phyloP scores from a whole-genome alignment of 2,797 vertebrate species.

The Luscinia luscinia region DNA sequence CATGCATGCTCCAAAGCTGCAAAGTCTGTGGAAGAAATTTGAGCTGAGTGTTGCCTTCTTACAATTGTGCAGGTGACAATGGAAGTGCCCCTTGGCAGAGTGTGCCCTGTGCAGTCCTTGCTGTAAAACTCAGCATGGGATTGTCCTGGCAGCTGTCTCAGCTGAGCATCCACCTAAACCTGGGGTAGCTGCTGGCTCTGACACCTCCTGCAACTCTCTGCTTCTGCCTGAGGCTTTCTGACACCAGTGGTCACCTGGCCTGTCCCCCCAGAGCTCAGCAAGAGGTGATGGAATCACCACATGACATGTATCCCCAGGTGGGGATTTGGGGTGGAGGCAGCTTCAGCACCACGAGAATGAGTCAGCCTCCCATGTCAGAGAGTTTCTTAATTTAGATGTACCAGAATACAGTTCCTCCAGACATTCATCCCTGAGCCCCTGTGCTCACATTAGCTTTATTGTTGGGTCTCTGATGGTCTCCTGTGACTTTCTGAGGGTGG shows the following conservation, averaged over 20 bases:
- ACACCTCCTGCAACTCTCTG: not conserved
- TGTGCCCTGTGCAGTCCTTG: not conserved
- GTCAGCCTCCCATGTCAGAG: not conserved
- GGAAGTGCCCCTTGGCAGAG: not conserved
- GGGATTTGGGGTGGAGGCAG: not conserved
- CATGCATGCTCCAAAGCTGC: accelerated
- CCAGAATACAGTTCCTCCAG: not conserved
- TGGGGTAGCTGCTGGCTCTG: accelerated
- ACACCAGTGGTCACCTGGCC: not conserved
- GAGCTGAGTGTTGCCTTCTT: not conserved
- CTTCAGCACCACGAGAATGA: accelerated
- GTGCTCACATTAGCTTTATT: not conserved
- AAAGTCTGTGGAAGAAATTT: not conserved
- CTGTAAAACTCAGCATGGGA: not conserved
- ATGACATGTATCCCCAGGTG: accelerated
- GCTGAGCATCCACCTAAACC: accelerated
- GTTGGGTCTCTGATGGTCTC: not conserved
- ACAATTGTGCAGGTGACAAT: not conserved
- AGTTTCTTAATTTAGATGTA: not conserved
- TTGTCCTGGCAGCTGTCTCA: not conserved
- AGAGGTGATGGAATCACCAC: not conserved
- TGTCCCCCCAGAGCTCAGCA: not conserved
- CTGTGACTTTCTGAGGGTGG: not conserved
- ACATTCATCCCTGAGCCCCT: not conserved
- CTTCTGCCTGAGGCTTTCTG: not conserved